phyloP scores from a whole-genome alignment of 2,888 invertebrate species.

The Chloroclysta siterata region DNA sequence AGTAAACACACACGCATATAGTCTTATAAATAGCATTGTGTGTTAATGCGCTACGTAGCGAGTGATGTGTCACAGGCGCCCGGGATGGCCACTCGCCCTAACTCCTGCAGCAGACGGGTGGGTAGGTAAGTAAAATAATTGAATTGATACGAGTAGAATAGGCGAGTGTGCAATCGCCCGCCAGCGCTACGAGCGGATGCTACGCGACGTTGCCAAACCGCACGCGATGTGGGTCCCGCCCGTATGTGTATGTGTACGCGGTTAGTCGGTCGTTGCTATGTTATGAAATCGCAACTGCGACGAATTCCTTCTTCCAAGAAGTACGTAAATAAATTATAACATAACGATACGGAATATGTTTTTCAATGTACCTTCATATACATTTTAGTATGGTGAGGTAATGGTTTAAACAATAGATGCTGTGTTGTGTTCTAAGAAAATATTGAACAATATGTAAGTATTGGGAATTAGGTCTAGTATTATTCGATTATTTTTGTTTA shows the following conservation, averaged over 20 bases:
- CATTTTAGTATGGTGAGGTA: too few species aligned
- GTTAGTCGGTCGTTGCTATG: conserved; percentile 55
- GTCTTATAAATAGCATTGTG: conserved; percentile 78
- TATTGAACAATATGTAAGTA: too few species aligned
- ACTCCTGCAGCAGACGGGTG: conserved; percentile 62
- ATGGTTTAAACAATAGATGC: too few species aligned
- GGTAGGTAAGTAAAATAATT: conserved; percentile 57
- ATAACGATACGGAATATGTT: not conserved
- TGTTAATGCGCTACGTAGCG: conserved; percentile 77
- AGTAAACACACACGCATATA: conserved; percentile 80
- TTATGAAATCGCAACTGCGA: conserved; percentile 53
- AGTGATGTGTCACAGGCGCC: conserved; percentile 73
- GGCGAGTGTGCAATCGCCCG: conserved; percentile 55
- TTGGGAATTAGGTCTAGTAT: too few species aligned
- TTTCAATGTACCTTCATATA: too few species aligned
- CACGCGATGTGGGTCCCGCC: conserved; percentile 57
- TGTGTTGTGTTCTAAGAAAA: too few species aligned
- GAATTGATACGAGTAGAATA: conserved; percentile 60
- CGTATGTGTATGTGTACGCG: conserved; percentile 22
- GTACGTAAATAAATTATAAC: conserved; percentile 6
- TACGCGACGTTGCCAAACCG: conserved; percentile 72
- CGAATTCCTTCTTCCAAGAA: conserved; percentile 35
- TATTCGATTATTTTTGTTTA: too few species aligned
- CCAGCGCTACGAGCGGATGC: conserved; percentile 35
- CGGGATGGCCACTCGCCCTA: conserved; percentile 50